phyloP scores from a whole-genome alignment of 2,797 vertebrate species.

The Rhynchonycteris naso region DNA sequence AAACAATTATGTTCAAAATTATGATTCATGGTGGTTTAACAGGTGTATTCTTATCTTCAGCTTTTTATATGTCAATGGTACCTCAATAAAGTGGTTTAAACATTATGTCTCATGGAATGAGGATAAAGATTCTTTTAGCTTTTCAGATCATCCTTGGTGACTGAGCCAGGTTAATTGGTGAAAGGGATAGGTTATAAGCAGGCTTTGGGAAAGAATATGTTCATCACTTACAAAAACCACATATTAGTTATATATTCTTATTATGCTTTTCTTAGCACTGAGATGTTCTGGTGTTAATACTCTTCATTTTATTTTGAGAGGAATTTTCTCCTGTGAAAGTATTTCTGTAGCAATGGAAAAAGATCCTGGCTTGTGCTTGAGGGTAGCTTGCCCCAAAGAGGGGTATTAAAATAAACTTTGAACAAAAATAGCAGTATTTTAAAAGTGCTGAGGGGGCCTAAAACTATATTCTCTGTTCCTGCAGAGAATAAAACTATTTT shows the following conservation, averaged over 20 bases:
- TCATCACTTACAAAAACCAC: conserved; percentile 13
- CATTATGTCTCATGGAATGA: conserved; percentile 26
- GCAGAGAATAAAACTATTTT: background rate
- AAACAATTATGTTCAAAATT: conserved; percentile 45
- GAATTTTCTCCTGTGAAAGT: conserved; percentile 21
- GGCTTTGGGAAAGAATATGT: background rate
- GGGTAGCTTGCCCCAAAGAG: conserved; percentile 2
- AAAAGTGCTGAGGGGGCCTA: background rate
- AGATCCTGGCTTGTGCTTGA: conserved; percentile 38
- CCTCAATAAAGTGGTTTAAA: background rate
- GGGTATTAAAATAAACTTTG: conserved; percentile 28
- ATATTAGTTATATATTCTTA: background rate
- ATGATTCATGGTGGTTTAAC: background rate
- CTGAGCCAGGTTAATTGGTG: background rate
- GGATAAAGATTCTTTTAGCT: conserved; percentile 35
- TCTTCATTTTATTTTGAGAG: conserved; percentile 53
- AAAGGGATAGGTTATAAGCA: conserved; percentile 36
- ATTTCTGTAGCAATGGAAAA: background rate
- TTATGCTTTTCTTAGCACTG: background rate
- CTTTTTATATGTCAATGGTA: background rate
- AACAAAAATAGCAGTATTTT: conserved; percentile 34
- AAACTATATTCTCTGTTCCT: background rate
- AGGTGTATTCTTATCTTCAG: background rate
- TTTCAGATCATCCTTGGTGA: conserved; percentile 6
- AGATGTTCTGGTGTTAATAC: background rate